Evolutionary conservation across 2,797 vertebrate genomes (phyloP), one percentile per base, ranked within the genome.

Genomic region (Orientallactaga sibirica): DNA sequence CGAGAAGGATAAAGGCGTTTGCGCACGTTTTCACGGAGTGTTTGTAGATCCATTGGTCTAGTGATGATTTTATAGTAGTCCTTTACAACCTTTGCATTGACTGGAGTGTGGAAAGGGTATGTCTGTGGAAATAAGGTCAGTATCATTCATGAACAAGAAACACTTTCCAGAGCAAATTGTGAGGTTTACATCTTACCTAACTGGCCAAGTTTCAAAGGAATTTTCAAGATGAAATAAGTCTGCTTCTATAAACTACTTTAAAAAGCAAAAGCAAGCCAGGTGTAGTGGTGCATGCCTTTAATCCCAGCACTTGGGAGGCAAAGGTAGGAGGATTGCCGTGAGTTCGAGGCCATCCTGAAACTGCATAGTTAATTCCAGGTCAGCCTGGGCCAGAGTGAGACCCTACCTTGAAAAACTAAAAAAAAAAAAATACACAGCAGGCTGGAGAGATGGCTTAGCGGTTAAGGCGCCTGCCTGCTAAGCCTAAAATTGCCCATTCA

Each of bases 1-100:
- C 99, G 98, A 11, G 99, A 99, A 0, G 99, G 99, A 91, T 99
- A 99, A 97, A 99, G 98, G 58, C 99, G 98, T 95, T 99, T 99
- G 2, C 99, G 99, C 43, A 99, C 99, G 0, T 99, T 99, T 97
- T 99, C 99, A 86, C 99, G 98, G 81, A 99, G 98, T 0, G 99
- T 99, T 98, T 99, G 99, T 91, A 99, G 98, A 97, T 99, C 99
- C 99, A 99, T 99, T 7, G 99, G 99, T 41, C 99, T 98, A 0
- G 99, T 99, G 95, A 99, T 99, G 88, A 99, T 99, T 98, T 99
- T 99, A n/a, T 99, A 99, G 97, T 99, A 99, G 97, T 99, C 99
- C 97, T 99, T 99, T 91, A 99, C 99, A 68, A 99, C 99, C 97
- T 99, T 99, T 68, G 99, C 99, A 77, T 99, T 99, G 64, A 99